phyloP scores from a whole-genome alignment of 2,888 invertebrate genomes.

The Carterocephalus palaemon region DNA sequence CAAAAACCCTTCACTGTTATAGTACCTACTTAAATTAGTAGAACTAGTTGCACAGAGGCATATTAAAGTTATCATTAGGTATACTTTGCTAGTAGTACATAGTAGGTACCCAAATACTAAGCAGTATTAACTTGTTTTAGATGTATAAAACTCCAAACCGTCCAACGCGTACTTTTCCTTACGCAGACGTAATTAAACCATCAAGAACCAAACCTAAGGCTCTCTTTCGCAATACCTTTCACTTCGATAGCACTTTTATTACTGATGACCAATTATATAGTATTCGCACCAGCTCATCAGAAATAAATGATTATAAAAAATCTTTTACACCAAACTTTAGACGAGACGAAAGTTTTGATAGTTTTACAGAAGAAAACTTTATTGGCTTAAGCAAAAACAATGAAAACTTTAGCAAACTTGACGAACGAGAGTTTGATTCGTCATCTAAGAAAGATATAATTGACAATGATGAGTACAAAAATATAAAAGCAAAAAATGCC shows the following conservation, averaged over 20 bases:
- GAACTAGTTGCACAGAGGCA: too few relatives aligned
- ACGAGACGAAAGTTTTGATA: conserved; percentile 3
- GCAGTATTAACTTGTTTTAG: conserved; percentile 29
- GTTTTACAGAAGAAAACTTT: conserved; percentile 10
- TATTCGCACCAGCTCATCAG: background rate
- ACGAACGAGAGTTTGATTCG: conserved; percentile 41
- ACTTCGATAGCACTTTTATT: conserved; percentile 2
- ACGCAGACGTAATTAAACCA: conserved; percentile 36
- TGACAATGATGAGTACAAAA: conserved; percentile 41
- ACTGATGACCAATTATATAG: background rate
- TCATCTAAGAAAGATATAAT: conserved; percentile 52
- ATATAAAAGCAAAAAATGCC: conserved; percentile 26
- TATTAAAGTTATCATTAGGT: too few relatives aligned
- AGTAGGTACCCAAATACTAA: too few relatives aligned
- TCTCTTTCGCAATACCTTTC: background rate
- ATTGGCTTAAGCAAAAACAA: conserved; percentile 20
- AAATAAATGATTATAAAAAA: conserved; percentile 1
- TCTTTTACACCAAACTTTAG: background rate
- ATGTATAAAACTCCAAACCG: conserved; percentile 27
- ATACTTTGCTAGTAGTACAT: too few relatives aligned
- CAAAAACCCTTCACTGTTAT: too few relatives aligned
- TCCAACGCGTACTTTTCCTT: conserved; percentile 41
- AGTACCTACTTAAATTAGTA: too few relatives aligned
- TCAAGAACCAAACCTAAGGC: conserved; percentile 37
- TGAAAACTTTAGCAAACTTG: background rate